Evolutionary conservation across 1,140 invertebrate genomes (phyloP), one percentile per base, ranked within the genome.

Genomic region (Augochlora pura): DNA sequence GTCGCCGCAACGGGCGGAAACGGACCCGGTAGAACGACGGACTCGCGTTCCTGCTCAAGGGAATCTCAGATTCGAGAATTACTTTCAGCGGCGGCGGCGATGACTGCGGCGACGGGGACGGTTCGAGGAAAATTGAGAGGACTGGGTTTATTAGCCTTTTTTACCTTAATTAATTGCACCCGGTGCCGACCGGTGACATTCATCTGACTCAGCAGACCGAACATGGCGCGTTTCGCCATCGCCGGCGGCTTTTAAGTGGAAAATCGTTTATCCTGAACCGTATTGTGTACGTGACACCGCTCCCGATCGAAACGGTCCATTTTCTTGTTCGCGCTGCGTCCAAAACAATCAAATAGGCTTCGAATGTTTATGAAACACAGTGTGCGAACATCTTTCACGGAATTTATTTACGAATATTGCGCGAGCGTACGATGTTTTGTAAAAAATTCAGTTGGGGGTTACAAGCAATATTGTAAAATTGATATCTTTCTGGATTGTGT

Each of bases 91-190:
- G 25, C 32, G 38, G 59, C 27, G 63, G n/a, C n/a, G n/a, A n/a
- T n/a, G n/a, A n/a, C n/a, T n/a, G n/a, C n/a, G n/a, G n/a, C n/a
- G n/a, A n/a, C n/a, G n/a, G n/a, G 63, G 63, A 42, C 68, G 76
- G 27, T 64, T 72, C 68, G 42, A 18, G 16, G 60, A 78, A 78
- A 63, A 64, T 70, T 65, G 38, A 16, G 38, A n/a, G 12, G 21
- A 46, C 25, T 16, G 39, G n/a, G 54, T 69, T 69, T 62, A 77
- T 62, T 62, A 23, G n/a, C 21, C 46, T 62, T 78, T 57, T 66
- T 78, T 63, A 18, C 49, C 21, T 72, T 32, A 38, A 70, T 72
- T 71, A 78, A 64, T 72, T 25, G 69, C 68, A 23, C 39, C 38
- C 60, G 59, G 39, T 42, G 10, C 32, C 67, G n/a, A 6, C 23